phyloP scores from a whole-genome alignment of 35 echinoderm and acorn worm species.

The Stichopus chloronotus region DNA sequence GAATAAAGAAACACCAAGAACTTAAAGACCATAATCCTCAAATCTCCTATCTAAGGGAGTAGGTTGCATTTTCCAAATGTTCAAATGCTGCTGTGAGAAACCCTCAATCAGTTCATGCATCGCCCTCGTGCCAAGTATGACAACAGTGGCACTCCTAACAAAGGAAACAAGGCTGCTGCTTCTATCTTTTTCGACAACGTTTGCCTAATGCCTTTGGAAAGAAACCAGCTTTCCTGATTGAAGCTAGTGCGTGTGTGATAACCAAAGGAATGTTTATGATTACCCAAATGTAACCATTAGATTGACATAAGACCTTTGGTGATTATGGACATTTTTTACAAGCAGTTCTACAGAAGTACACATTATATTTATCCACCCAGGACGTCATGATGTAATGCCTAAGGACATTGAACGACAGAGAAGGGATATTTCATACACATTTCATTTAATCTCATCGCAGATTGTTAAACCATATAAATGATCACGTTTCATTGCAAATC shows the following conservation, averaged over 20 bases:
- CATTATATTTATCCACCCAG: conserved; percentile 48
- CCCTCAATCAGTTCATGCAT: not conserved
- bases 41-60: not conserved
- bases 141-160: conserved; percentile 8
- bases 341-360: conserved; percentile 32
- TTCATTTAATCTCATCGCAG: not conserved
- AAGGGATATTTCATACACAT: not conserved
- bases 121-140: not conserved
- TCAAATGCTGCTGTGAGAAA: not conserved
- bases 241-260: conserved; percentile 25
- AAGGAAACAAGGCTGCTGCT: conserved; percentile 27
- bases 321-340: conserved; percentile 57
- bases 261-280: conserved; percentile 54
- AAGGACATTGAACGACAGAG: conserved; percentile 53
- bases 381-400: conserved; percentile 22
- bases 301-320: conserved; percentile 45
- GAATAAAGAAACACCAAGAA: conserved; percentile 3
- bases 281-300: not conserved
- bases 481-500: conserved; percentile 6
- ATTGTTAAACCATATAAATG: not conserved
- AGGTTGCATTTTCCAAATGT: not conserved
- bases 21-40: too few species aligned
- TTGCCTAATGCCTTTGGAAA: not conserved
- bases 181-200: not conserved
- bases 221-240: not conserved